These are phyloP conservation scores for Aramus guarauna DNA, from an alignment of 2,113 vertebrate genomes.

Conservation along the genomic window DNA sequence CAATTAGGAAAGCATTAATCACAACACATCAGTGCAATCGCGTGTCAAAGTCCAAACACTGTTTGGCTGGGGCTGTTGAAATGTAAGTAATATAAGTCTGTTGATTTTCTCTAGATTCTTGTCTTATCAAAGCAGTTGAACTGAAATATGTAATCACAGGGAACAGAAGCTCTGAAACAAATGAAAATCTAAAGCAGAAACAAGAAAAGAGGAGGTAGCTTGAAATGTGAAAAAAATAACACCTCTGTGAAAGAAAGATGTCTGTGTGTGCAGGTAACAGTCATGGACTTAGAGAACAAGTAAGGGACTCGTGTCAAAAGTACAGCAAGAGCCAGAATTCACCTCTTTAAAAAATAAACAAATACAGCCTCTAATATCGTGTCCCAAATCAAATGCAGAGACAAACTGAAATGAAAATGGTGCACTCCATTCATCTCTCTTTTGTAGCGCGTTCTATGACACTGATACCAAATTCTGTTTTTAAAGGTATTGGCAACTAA, in stretches of 20 bases:
- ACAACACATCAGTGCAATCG: background rate
- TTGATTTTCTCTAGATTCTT: background rate
- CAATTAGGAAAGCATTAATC: background rate
- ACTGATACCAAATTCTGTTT: background rate
- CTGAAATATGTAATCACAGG: background rate
- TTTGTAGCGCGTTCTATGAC: background rate
- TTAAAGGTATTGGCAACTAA: background rate
- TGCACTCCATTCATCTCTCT: background rate
- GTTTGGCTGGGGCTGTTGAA: background rate
- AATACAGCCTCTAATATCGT: background rate
- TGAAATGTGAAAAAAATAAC: background rate
- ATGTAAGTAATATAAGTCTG: background rate
- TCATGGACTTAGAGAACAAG: background rate
- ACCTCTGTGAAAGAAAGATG: background rate
- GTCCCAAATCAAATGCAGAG: background rate
- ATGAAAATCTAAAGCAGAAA: background rate
- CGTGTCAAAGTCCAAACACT: background rate
- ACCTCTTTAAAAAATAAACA: background rate
- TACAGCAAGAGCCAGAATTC: background rate
- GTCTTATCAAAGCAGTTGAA: background rate
- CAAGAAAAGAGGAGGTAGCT: background rate
- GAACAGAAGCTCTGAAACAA: background rate
- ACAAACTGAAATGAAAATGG: background rate
- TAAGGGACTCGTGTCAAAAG: background rate
- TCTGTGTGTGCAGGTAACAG: background rate